These are phyloP conservation scores for Sycophila texana DNA, from an alignment of 2,888 invertebrate species.

Conservation along the genomic window DNA sequence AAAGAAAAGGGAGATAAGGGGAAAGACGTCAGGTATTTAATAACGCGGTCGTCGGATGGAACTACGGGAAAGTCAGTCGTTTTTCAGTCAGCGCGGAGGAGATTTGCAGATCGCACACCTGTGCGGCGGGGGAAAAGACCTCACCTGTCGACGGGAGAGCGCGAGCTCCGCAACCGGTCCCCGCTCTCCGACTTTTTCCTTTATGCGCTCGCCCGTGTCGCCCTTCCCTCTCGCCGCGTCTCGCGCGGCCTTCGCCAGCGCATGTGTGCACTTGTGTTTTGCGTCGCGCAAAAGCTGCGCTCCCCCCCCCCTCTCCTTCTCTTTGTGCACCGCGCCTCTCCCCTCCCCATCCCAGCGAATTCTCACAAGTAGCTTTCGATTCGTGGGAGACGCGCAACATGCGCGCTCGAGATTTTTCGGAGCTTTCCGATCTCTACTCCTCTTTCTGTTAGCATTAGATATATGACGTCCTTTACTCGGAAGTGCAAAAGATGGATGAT, in stretches of 20 bases:
- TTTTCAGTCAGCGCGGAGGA: constrained; percentile 57
- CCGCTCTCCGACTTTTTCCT: constrained; percentile 70
- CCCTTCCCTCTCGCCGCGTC: constrained; percentile 16
- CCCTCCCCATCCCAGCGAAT: background rate
- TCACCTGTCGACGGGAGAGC: constrained; percentile 69
- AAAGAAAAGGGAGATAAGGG: too few species aligned
- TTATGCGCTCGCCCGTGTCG: constrained; percentile 57
- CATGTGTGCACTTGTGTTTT: background rate
- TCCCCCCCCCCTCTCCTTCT: background rate
- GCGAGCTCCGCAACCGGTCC: constrained; percentile 69
- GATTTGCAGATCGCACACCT: constrained; percentile 74
- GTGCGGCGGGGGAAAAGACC: constrained; percentile 73
- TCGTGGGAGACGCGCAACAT: background rate
- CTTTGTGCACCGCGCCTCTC: background rate
- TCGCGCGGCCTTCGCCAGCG: constrained; percentile 1
- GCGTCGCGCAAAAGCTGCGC: background rate
- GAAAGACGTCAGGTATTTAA: background rate
- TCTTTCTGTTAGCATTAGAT: too few species aligned
- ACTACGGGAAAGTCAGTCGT: background rate
- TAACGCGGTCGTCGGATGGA: background rate
- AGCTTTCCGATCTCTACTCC: background rate
- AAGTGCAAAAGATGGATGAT: too few species aligned
- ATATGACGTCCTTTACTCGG: too few species aligned
- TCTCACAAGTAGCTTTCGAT: background rate
- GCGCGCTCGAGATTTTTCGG: background rate